These are phyloP conservation scores for Penaeus vannamei DNA, from an alignment of 1,140 invertebrate genomes.

Conservation along the genomic window DNA sequence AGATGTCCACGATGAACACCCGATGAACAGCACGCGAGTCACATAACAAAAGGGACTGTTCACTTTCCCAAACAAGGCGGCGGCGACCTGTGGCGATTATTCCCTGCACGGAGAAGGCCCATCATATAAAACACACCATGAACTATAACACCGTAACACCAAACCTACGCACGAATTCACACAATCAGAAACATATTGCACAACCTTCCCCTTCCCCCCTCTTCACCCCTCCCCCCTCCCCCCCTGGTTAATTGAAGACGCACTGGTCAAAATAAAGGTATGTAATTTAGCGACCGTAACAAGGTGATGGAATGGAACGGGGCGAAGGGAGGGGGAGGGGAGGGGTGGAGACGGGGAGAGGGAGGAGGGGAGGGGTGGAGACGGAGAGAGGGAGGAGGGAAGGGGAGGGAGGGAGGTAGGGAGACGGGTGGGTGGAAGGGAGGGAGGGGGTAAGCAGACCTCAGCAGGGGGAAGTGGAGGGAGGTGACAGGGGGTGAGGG, in stretches of 20 bases:
- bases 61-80: too few relatives aligned
- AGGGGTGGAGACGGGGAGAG: not conserved
- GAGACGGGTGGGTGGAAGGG: not conserved
- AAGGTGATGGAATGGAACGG: constrained; percentile 7
- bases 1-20: too few relatives aligned
- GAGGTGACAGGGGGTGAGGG: not conserved
- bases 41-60: too few relatives aligned
- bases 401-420: not conserved
- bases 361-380: not conserved
- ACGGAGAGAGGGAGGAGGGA: not conserved
- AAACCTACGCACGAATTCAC: too few relatives aligned
- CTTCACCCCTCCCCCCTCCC: too few relatives aligned
- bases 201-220: too few relatives aligned
- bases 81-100: too few relatives aligned
- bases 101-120: too few relatives aligned
- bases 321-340: not conserved
- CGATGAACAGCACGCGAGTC: too few relatives aligned
- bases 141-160: too few relatives aligned
- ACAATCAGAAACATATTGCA: too few relatives aligned
- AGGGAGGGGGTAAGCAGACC: not conserved
- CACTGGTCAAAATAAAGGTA: not conserved
- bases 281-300: not conserved
- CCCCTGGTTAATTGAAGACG: not conserved
- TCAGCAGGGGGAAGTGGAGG: not conserved
- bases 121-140: too few relatives aligned